phyloP scores from a whole-genome alignment of 2,888 invertebrate species.

The Plemyria rubiginata region DNA sequence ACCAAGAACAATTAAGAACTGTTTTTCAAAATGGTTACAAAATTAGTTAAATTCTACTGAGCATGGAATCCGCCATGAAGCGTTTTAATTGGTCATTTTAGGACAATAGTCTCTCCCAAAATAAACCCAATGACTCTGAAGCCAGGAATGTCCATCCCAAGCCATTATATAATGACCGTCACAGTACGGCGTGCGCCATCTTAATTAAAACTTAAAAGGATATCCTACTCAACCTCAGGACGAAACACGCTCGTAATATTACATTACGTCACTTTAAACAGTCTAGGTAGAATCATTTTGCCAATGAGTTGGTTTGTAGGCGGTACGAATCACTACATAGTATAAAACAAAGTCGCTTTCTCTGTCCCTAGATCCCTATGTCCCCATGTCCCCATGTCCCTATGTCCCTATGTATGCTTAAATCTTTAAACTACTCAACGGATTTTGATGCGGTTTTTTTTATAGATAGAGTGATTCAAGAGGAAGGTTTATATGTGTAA shows the following conservation, averaged over 20 bases:
- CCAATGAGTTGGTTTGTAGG: conserved; percentile 1
- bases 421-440: no score
- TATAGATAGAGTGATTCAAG: no score
- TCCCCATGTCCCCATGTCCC: no score
- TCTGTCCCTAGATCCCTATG: no score
- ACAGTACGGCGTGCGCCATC: conserved; percentile 3
- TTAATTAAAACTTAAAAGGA: conserved; percentile 40
- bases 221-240: conserved; percentile 44
- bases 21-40: neutral
- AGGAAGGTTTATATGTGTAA: no score
- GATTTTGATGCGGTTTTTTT: no score
- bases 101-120: conserved; percentile 15
- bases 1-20: neutral
- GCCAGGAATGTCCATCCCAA: conserved; percentile 22
- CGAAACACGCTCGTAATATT: conserved; percentile 20
- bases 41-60: neutral
- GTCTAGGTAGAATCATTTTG: conserved; percentile 10
- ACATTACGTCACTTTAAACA: conserved; percentile 23
- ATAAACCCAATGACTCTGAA: conserved; percentile 22
- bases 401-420: no score
- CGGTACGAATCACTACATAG: neutral
- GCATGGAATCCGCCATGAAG: neutral
- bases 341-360: no score
- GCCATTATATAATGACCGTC: conserved; percentile 19
- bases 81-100: conserved; percentile 3